Conservation (phyloP, 2,888 invertebrate genomes). For the Monopis laevigella region DNA sequence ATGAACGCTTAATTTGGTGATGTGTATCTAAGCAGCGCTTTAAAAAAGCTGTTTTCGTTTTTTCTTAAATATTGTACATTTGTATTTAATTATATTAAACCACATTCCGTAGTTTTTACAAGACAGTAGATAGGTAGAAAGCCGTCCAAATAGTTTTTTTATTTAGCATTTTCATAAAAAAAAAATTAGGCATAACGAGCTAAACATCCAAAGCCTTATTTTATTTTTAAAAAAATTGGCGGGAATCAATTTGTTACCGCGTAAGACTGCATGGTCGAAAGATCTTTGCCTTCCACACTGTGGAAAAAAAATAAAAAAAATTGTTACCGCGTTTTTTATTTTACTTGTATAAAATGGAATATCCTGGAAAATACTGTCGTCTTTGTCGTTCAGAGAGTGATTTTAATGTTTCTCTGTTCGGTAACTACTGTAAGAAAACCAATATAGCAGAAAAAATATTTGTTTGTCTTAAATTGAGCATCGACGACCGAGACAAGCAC, state of each 20-base stretch:
- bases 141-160: neutral
- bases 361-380: conserved; percentile 40
- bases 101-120: neutral
- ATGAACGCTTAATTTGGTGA: conserved; percentile 15
- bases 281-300: too few species aligned
- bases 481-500: conserved; percentile 41
- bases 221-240: too few species aligned
- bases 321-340: too few species aligned
- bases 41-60: conserved; percentile 10
- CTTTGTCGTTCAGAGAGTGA: conserved; percentile 45
- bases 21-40: conserved; percentile 12
- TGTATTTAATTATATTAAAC: neutral
- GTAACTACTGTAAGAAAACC: conserved; percentile 37
- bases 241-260: too few species aligned
- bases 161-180: too few species aligned
- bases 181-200: too few species aligned
- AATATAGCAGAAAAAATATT: conserved; percentile 45
- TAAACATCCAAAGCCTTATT: too few species aligned
- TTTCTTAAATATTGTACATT: conserved; percentile 10
- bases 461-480: conserved; percentile 35
- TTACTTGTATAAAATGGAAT: conserved; percentile 47
- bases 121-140: neutral
- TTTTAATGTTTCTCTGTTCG: conserved; percentile 45
- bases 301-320: too few species aligned
- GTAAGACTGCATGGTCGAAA: too few species aligned